Evolutionary conservation across 1,140 invertebrate species (phyloP).

Genomic region (Orius insidiosus): DNA sequence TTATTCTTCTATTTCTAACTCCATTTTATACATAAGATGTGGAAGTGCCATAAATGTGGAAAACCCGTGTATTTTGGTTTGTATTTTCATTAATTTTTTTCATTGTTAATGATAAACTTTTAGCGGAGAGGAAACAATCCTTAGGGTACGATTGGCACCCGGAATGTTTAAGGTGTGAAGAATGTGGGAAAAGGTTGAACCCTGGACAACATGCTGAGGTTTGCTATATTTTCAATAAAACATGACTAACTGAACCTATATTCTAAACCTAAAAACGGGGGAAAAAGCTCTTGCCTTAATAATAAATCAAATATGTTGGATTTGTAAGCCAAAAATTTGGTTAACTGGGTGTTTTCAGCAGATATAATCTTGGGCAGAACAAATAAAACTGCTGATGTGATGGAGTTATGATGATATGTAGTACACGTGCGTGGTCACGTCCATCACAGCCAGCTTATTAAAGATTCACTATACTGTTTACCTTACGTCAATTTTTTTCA

Average conservation of each 20-base stretch:
- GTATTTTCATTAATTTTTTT: slow-evolving; percentile 13
- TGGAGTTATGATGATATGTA: too few relatives aligned
- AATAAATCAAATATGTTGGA: too few relatives aligned
- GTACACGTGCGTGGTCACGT: too few relatives aligned
- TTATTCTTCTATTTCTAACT: not conserved
- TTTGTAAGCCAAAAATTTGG: too few relatives aligned
- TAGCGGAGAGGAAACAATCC: slow-evolving; percentile 80
- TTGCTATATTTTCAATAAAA: slow-evolving; percentile 12
- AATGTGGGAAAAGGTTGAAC: slow-evolving; percentile 78
- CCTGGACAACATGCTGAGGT: slow-evolving; percentile 80
- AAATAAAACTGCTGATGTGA: too few relatives aligned
- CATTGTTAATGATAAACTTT: slow-evolving; percentile 22
- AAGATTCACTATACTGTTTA: too few relatives aligned
- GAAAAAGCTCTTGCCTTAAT: too few relatives aligned
- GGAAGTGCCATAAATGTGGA: slow-evolving; percentile 73
- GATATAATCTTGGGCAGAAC: too few relatives aligned
- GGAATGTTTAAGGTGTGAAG: slow-evolving; percentile 72
- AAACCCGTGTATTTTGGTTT: slow-evolving; percentile 75
- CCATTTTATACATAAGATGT: slow-evolving; percentile 33
- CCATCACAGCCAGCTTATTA: too few relatives aligned
- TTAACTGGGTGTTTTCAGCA: too few relatives aligned
- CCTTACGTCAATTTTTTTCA: slow-evolving; percentile 31
- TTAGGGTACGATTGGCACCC: slow-evolving; percentile 87
- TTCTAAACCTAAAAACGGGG: too few relatives aligned
- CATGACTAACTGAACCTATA: too few relatives aligned